phyloP scores from a whole-genome alignment of 2,113 vertebrate species.

The Alligator mississippiensis region DNA sequence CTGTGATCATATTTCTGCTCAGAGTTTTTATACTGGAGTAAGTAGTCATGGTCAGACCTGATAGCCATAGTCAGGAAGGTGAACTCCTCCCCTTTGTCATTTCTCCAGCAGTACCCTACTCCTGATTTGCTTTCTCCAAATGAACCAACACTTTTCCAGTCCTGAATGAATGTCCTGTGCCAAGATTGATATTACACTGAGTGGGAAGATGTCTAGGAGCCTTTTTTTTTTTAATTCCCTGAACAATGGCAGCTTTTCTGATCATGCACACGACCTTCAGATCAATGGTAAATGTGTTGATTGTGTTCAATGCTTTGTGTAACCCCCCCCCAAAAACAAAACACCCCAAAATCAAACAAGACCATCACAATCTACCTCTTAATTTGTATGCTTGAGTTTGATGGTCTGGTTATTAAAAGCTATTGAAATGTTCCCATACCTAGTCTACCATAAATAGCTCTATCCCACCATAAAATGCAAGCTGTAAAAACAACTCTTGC shows the following conservation, averaged over 20 bases:
- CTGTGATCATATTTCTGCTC: conserved; percentile 64
- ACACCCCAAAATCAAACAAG: no score
- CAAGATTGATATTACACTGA: background rate
- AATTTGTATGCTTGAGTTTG: conserved; percentile 48
- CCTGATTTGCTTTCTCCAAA: conserved; percentile 40
- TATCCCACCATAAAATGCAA: background rate
- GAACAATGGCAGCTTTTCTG: background rate
- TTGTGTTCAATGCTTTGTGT: background rate
- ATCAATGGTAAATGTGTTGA: rapidly evolving
- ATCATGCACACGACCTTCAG: background rate
- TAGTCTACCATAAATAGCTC: conserved; percentile 38
- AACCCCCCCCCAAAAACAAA: background rate
- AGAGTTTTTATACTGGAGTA: conserved; percentile 71
- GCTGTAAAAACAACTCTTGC: conserved; percentile 1
- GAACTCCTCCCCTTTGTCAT: conserved; percentile 74
- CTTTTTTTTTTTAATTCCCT: background rate
- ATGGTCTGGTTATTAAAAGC: conserved; percentile 47
- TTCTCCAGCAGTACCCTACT: conserved; percentile 56
- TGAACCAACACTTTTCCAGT: background rate
- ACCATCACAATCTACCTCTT: conserved; percentile 24
- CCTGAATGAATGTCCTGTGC: background rate
- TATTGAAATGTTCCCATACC: conserved; percentile 47
- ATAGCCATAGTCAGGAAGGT: conserved; percentile 64
- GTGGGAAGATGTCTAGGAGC: background rate
- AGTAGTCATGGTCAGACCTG: conserved; percentile 59